Evolutionary conservation across 1,140 invertebrate genomes (phyloP).

Genomic region (Bathynomus jamesi): DNA sequence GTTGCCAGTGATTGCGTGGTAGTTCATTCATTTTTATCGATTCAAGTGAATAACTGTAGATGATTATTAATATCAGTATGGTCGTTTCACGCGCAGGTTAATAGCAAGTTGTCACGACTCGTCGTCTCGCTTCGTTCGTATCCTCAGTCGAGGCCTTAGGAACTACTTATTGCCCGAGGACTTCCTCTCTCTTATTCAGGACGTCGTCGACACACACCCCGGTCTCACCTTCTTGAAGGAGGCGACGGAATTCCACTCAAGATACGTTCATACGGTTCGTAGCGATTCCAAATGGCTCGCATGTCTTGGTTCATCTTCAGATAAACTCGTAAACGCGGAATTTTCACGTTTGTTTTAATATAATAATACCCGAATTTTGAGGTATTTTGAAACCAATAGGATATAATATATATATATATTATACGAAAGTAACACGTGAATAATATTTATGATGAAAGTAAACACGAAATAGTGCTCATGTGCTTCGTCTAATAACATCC

Average conservation of each 20-base stretch:
- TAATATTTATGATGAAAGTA: too few relatives aligned
- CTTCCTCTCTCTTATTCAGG: slow-evolving; percentile 86
- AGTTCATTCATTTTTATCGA: background rate
- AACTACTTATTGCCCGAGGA: slow-evolving; percentile 57
- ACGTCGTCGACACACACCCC: slow-evolving; percentile 98
- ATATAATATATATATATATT: slow-evolving; percentile 11
- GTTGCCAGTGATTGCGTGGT: background rate
- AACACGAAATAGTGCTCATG: too few relatives aligned
- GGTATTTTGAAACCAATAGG: too few relatives aligned
- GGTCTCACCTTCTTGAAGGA: slow-evolving; percentile 61
- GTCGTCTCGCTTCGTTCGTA: slow-evolving; percentile 79
- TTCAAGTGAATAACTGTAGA: background rate
- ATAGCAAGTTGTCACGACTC: slow-evolving; percentile 72
- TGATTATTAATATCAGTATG: too few relatives aligned
- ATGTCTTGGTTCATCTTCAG: too few relatives aligned
- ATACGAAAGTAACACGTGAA: too few relatives aligned
- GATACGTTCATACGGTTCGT: slow-evolving; percentile 91
- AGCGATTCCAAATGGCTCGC: background rate
- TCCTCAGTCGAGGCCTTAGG: slow-evolving; percentile 50
- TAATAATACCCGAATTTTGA: too few relatives aligned
- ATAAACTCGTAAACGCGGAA: too few relatives aligned
- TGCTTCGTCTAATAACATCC: too few relatives aligned
- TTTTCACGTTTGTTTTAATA: too few relatives aligned
- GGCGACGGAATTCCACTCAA: slow-evolving; percentile 81
- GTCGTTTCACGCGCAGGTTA: slow-evolving; percentile 51